Base-by-base conservation (phyloP, 2,888 invertebrate genomes). In the Nemotelus pantherinus region DNA sequence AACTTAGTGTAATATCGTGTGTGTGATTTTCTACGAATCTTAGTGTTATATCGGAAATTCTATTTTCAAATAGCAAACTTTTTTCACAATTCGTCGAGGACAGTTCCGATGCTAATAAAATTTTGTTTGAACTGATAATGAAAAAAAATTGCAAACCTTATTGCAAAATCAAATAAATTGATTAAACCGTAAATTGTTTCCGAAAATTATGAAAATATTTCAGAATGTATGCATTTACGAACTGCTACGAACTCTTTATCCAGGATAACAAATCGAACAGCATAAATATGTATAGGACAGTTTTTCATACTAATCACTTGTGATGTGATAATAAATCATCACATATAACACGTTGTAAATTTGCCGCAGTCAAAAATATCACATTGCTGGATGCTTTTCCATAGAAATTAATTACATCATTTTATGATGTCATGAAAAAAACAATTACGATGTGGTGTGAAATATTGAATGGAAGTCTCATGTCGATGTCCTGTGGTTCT, bases 361-460 rank as follows among this genome's bases (percentile, higher is more conserved):
- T 43, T 3, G 63, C 43, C 3, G 43, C 63, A 63, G 63, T 63
- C 63, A 63, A 63, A 63, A 63, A 63, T 63, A 63, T 41, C 43
- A 41, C 63, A 43, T 1, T 50, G 63, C 63, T 63, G 63, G 63
- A 41, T 63, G 41, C 25, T 7, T 41, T 43, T 41, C 41, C 39
- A 63, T 63, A 10, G 63, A 41, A 63, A 41, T 63, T 63, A 63
- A 63, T 63, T 63, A 63, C 39, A 63, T 63, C 43, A 63, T 41
- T 41, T 41, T 43, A 63, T 63, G 63, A 43, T 43, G 63, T 43
- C 63, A 63, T 50, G 50, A 50, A 50, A 50, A 9, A 9, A 1
- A 50, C 9, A 50, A 50, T 50, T 9, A 9, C 50, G 50, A 7
- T 7, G 9, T 50, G 50, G 9, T 5, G 6, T 50, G 50, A 50